Evolutionary conservation across 2,797 vertebrate genomes (phyloP).

Genomic region (Heliangelus exortis): DNA sequence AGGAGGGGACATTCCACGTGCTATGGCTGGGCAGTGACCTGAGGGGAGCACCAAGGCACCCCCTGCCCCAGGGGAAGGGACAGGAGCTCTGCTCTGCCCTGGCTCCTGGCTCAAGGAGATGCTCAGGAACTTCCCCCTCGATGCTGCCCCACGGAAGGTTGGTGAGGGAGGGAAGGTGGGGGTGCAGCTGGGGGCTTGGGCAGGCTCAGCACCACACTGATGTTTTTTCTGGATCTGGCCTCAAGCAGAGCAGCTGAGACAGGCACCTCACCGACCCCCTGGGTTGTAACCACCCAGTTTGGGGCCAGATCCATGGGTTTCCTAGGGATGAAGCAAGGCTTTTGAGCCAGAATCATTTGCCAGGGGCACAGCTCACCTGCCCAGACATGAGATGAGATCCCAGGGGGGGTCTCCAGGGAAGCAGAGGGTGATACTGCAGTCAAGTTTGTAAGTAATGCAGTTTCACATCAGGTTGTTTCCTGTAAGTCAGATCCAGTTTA

Average conservation of each 20-base stretch:
- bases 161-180: not conserved
- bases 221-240: not conserved
- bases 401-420: not conserved
- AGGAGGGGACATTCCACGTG: not conserved
- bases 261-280: rapidly evolving
- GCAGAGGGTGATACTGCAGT: not conserved
- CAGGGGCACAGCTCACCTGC: not conserved
- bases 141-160: not conserved
- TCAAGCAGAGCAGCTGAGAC: rapidly evolving
- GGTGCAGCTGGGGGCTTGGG: not conserved
- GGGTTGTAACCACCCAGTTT: rapidly evolving
- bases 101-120: rapidly evolving
- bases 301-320: not conserved
- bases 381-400: rapidly evolving
- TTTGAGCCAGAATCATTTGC: not conserved
- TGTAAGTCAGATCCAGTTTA: constrained; percentile 80
- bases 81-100: not conserved
- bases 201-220: not conserved
- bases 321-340: not conserved
- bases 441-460: constrained; percentile 66
- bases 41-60: not conserved
- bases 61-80: not conserved
- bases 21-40: not conserved
- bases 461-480: constrained; percentile 79
- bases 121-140: rapidly evolving